Evolutionary conservation across 2,113 vertebrate genomes (phyloP).

Genomic region (Phaethon lepturus): DNA sequence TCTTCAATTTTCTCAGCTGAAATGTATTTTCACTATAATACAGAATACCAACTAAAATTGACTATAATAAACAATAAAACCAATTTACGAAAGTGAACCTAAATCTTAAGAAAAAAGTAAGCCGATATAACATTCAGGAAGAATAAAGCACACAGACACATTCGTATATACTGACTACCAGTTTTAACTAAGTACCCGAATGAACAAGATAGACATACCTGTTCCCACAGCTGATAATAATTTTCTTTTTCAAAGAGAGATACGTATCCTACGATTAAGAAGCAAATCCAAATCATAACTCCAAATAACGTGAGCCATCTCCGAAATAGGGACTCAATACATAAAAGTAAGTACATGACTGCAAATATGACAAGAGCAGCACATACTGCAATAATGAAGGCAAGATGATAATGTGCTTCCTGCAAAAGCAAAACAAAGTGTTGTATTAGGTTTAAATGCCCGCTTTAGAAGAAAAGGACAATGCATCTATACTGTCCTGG

Average conservation of each 20-base stretch:
- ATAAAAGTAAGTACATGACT: constrained; percentile 85
- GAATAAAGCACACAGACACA: background rate
- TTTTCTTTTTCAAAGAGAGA: constrained; percentile 77
- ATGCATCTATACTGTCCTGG: no score
- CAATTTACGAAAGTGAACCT: background rate
- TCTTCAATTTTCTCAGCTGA: background rate
- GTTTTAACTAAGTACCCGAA: background rate
- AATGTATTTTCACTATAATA: background rate
- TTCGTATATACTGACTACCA: no score
- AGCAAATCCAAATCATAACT: constrained; percentile 85
- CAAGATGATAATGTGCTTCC: constrained; percentile 63
- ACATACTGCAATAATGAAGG: constrained; percentile 82
- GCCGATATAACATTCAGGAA: background rate
- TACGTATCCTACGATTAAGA: constrained; percentile 86
- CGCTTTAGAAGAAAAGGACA: background rate
- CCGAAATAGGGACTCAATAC: constrained; percentile 82
- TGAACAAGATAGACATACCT: constrained; percentile 74
- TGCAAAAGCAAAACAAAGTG: constrained; percentile 37
- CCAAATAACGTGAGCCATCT: constrained; percentile 85
- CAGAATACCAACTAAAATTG: background rate
- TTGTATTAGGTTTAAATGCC: background rate
- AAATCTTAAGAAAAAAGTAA: background rate
- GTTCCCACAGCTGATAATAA: constrained; percentile 79
- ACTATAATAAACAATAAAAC: background rate
- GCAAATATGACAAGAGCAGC: constrained; percentile 83